These are phyloP conservation scores for Steatornis caripensis DNA, from an alignment of 2,113 vertebrate species.

Conservation along the genomic window DNA sequence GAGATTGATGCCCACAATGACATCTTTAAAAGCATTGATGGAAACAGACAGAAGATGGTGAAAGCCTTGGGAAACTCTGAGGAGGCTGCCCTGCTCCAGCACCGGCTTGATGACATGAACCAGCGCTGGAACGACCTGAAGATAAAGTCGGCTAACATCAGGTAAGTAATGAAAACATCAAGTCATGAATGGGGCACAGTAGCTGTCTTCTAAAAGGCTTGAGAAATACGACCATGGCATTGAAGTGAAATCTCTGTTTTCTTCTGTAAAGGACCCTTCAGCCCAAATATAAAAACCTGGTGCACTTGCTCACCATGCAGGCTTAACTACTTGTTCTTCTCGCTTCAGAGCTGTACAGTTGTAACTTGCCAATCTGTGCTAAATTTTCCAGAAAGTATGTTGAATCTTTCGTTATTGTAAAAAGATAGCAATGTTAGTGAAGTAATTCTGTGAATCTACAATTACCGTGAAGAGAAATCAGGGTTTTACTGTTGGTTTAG, in stretches of 20 bases:
- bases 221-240: background rate
- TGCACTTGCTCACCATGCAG: background rate
- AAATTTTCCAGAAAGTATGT: background rate
- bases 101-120: slow-evolving; percentile 97
- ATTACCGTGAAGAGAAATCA: background rate
- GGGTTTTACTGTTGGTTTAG: background rate
- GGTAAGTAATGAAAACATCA: slow-evolving; percentile 61
- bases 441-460: background rate
- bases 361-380: background rate
- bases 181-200: background rate
- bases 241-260: background rate
- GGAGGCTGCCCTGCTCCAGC: slow-evolving; percentile 90
- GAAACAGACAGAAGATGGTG: slow-evolving; percentile 94
- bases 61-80: slow-evolving; percentile 94
- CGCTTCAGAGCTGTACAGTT: background rate
- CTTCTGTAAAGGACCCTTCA: background rate
- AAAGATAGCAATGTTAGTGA: background rate
- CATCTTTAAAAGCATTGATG: slow-evolving; percentile 95
- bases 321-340: background rate
- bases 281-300: background rate
- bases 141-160: slow-evolving; percentile 90
- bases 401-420: background rate
- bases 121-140: slow-evolving; percentile 96
- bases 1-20: slow-evolving; percentile 99
- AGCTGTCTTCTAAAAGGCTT: background rate